Base-by-base conservation (phyloP, 2,113 vertebrate species). In the Mormyrus iriodes region DNA sequence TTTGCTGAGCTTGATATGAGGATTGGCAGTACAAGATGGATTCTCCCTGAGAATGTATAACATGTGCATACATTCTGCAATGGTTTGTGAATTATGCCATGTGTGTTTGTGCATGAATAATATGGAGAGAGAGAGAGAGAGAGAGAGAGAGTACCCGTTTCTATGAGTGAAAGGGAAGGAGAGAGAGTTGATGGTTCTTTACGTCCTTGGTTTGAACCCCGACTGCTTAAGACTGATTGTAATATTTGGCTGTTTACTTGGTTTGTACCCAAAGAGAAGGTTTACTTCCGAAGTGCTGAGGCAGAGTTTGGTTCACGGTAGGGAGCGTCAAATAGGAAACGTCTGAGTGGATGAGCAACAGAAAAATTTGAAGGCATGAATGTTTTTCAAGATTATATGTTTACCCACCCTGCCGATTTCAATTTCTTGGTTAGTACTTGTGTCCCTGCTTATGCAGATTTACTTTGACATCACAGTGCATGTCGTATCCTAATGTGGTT, bases 211-310 rank as follows among this genome's bases (percentile, higher is more conserved):
- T 86, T 27, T 86, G 51, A 90, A 92, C 91, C 92, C 87, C 89
- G 90, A 92, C 92, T 93, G 91, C 92, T 92, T 89, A 94, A 90
- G 90, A 92, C 92, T 92, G n/a, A 92, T 92, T 92, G 91, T 90
- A 92, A 93, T 53, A 48, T 93, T 90, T 93, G 49, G 82, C 91
- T 93, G 91, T 93, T 84, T 93, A 94, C 92, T 91, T 83, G 52
- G 92, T 93, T 48, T 91, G 92, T 94, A 92, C 92, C 93, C 93
- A 94, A 93, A 95, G 93, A 94, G 87, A 93, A 92, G 92, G 93
- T 91, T 61, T 93, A 92, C 93, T 90, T 94, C 58, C 48, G 76
- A 91, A 89, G 92, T 93, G 92, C 93, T 92, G 93, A 93, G 90
- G 91, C 93, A 93, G 93, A 92, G 91, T 94, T 91, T 93, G 92